Evolutionary conservation across 2,113 vertebrate species (phyloP), one percentile per base, ranked within the genome.

Genomic region (Benitochromis conjunctus): DNA sequence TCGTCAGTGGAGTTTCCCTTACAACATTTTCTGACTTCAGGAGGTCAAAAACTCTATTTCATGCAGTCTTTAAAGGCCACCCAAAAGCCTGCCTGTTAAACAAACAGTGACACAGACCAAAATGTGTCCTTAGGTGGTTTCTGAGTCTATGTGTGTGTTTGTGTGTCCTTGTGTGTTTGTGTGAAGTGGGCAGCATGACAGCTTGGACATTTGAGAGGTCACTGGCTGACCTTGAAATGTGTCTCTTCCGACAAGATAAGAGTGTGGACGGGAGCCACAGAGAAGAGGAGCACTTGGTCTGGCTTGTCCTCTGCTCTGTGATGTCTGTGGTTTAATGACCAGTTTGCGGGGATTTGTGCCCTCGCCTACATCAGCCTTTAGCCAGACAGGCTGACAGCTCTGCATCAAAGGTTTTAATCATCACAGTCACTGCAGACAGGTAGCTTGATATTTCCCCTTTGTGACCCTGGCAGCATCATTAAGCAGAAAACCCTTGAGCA

Each of bases 361-460:
- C 80, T 84, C 43, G 4, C 80, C 60, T 29, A 21, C 82, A 82
- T 88, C 81, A 76, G 51, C 16, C 69, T 62, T 80, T 34, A 51
- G 82, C 66, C 89, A 48, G 83, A 62, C 57, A 26, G 26, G 80
- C 78, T 79, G 79, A 88, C 89, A 85, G 80, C 66, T 84, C 36
- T 29, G 79, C 74, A 78, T 92, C 87, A 88, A 76, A 86, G 88
- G 51, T 38, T 92, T 87, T 86, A 86, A 89, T 91, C 81, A 88
- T 56, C 64, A 24, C 60, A 54, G 57, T 92, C 74, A 74, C 88
- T 53, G 4, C 82, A 69, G 77, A 19, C 79, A 86, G 83, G 80
- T 76, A 54, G 58, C 83, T 83, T 84, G 79, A 81, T 36, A 53
- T 84, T 87, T 88, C 86, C 74, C 29, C 57, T 87, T 81, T 82